These are phyloP conservation scores for Pinna nobilis DNA, from an alignment of 1,140 invertebrate genomes.

Conservation along the genomic window DNA sequence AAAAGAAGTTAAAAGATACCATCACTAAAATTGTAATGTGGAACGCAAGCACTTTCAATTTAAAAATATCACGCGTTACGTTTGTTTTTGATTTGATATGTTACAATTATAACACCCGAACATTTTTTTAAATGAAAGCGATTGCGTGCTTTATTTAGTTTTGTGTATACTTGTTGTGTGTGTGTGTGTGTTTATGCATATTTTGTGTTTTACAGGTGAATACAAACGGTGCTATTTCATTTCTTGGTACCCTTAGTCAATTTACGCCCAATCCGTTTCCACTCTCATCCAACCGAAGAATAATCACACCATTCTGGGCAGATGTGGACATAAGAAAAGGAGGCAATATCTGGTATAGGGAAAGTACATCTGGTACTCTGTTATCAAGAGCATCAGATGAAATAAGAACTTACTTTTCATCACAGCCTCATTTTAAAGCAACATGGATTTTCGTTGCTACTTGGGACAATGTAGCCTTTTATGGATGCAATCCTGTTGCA, in stretches of 20 bases:
- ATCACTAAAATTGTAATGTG: too few species aligned
- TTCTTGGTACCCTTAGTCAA: conserved; percentile 40
- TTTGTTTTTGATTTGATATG: not conserved
- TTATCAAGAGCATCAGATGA: conserved; percentile 46
- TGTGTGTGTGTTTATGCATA: not conserved
- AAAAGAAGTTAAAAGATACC: too few species aligned
- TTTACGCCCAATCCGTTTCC: conserved; percentile 55
- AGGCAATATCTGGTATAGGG: conserved; percentile 52
- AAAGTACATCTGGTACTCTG: conserved; percentile 26
- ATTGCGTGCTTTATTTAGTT: not conserved
- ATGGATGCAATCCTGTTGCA: conserved; percentile 22
- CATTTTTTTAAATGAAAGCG: too few species aligned
- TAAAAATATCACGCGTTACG: too few species aligned
- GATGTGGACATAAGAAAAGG: conserved; percentile 54
- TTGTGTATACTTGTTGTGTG: too few species aligned
- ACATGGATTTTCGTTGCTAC: conserved; percentile 60
- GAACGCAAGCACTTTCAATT: not conserved
- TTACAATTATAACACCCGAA: not conserved
- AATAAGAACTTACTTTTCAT: conserved; percentile 41
- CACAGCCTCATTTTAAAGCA: conserved; percentile 45
- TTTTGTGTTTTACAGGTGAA: conserved; percentile 51
- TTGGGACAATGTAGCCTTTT: conserved; percentile 59
- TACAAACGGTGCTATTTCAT: conserved; percentile 62
- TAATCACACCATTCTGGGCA: conserved; percentile 60
- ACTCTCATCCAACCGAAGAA: conserved; percentile 30